Conservation (phyloP, 2,113 vertebrate genomes). For the Gallinago undulata region DNA sequence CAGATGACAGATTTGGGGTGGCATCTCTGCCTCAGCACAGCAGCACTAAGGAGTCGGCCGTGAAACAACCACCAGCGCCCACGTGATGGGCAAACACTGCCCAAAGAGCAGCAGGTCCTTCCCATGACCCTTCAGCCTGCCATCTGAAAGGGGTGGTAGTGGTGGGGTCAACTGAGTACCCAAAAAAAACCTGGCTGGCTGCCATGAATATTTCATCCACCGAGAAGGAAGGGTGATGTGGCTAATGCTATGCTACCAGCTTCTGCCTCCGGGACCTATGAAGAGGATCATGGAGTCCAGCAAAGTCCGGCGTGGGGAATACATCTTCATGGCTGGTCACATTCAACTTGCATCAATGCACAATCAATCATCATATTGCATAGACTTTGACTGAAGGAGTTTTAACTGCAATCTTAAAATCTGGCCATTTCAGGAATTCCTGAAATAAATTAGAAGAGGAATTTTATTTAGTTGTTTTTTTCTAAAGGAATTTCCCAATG, state of each 20-base stretch:
- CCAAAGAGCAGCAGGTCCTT: background rate
- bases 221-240: background rate
- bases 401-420: slow-evolving; percentile 65
- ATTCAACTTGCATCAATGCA: slow-evolving; percentile 21
- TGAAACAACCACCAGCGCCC: background rate
- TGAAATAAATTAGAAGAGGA: slow-evolving; percentile 68
- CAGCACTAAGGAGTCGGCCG: background rate
- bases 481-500: slow-evolving; percentile 36
- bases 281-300: background rate
- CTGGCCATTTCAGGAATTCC: slow-evolving; percentile 64
- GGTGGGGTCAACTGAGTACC: background rate
- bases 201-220: background rate
- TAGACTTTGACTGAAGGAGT: slow-evolving; percentile 45
- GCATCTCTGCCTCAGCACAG: background rate
- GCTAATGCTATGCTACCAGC: background rate
- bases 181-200: background rate
- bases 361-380: slow-evolving; percentile 44
- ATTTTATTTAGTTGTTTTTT: slow-evolving; percentile 51
- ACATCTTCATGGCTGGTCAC: background rate
- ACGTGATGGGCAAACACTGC: background rate
- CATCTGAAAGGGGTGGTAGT: background rate
- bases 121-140: rapidly evolving
- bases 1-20: background rate
- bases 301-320: background rate
- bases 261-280: background rate